A percentile compares a stretch with the other conserved stretches of the same genome.
These are phyloP conservation scores for Sialia sialis DNA, from an alignment of 2,113 vertebrate species.

Conservation along the genomic window DNA sequence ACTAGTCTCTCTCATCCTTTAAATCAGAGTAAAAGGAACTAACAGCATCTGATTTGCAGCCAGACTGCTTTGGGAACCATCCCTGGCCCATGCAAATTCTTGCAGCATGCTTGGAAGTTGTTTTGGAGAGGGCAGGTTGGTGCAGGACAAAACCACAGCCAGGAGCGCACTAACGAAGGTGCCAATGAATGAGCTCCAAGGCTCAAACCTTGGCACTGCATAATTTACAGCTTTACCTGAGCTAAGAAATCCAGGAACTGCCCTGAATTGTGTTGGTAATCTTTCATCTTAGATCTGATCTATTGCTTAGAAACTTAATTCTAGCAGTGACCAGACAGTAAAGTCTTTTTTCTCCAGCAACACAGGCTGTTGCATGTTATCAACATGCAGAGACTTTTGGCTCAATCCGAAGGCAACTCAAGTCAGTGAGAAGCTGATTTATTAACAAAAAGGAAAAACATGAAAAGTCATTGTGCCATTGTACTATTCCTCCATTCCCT, in stretches of 20 bases:
- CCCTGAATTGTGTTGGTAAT: not conserved
- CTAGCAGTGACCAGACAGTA: conserved; percentile 6
- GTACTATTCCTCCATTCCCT: not conserved
- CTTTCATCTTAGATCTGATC: not conserved
- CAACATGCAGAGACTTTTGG: not conserved
- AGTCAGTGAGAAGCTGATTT: not conserved
- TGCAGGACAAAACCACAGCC: not conserved
- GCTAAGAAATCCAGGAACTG: conserved; percentile 33
- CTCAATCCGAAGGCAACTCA: not conserved
- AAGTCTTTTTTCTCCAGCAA: not conserved
- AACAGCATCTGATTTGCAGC: not conserved
- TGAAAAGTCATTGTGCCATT: not conserved
- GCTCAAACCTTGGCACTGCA: not conserved
- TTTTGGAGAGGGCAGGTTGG: conserved; percentile 17
- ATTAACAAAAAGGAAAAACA: not conserved
- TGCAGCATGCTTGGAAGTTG: not conserved
- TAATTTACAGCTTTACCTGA: not conserved
- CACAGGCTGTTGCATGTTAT: not conserved
- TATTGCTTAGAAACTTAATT: not conserved
- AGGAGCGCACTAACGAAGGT: not conserved
- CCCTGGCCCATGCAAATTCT: not conserved
- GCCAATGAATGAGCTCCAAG: not conserved
- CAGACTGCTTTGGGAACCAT: not conserved
- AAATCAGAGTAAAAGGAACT: not conserved
- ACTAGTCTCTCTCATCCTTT: not conserved